A percentile compares a stretch with the other conserved stretches of the same genome.
Conservation (phyloP, 1,140 invertebrate species). For the Drosophila aff. region DNA sequence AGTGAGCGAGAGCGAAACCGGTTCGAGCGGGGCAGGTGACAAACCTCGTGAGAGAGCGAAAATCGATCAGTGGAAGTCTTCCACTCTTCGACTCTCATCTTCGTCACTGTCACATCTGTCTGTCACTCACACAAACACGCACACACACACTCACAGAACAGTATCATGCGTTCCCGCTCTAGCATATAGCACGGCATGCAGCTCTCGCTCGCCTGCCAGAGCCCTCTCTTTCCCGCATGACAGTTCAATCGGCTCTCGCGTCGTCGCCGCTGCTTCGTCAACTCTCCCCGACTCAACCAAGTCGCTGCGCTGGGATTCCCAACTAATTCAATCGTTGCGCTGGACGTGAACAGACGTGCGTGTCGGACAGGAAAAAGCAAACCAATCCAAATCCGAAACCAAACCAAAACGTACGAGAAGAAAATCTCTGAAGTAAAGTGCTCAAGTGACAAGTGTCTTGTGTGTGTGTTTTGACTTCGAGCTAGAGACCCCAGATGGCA, state of each 20-base stretch:
- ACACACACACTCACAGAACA: neutral
- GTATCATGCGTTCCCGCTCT: constrained; percentile 13
- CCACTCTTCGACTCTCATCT: constrained; percentile 50
- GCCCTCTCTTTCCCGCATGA: constrained; percentile 59
- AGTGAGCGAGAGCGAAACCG: constrained; percentile 59
- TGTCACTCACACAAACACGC: constrained; percentile 43
- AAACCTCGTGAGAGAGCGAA: constrained; percentile 41
- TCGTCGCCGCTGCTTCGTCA: constrained; percentile 67
- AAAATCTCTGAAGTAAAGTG: constrained; percentile 35
- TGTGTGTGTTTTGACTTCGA: constrained; percentile 3
- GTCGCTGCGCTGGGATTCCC: constrained; percentile 49
- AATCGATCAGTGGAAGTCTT: constrained; percentile 39
- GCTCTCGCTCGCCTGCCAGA: constrained; percentile 10
- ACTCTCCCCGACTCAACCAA: constrained; percentile 47
- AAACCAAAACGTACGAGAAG: constrained; percentile 8
- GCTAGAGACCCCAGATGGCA: constrained; percentile 84
- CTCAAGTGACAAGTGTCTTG: constrained; percentile 47
- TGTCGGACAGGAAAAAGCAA: constrained; percentile 43
- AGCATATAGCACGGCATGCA: neutral
- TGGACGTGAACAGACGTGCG: constrained; percentile 84
- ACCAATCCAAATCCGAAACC: constrained; percentile 26
- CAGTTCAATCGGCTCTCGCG: constrained; percentile 75
- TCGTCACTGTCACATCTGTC: constrained; percentile 70
- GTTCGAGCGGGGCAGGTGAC: constrained; percentile 52
- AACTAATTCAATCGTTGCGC: constrained; percentile 85